Base-by-base conservation (phyloP, 2,888 invertebrate species). In the Drosophila lutescens region DNA sequence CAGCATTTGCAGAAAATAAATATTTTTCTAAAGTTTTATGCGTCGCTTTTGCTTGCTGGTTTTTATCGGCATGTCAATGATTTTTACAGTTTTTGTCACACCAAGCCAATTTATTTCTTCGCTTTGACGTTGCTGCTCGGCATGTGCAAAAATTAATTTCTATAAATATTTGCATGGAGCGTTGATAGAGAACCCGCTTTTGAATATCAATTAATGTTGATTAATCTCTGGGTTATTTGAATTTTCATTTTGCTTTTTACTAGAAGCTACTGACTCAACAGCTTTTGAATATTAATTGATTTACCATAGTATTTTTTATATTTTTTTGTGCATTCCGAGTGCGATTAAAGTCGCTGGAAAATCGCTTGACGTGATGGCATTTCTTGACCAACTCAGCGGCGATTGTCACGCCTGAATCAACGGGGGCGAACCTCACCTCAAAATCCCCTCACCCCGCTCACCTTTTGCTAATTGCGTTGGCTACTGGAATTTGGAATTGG, bases 341-440 rank as follows among this genome's bases (percentile, higher is more conserved):
- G 54, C 65, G 34, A 34, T 55, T 36, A 30, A 55, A 61, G 20
- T 38, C 36, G 57, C 58, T 38, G 43, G 58, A 30, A 58, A 67
- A 49, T 32, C 73, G 53, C 53, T 41, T 51, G 55, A 80, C 80
- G 86, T 80, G 80, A 74, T 63, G 86, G 86, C 74, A 80, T 86
- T 70, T 68, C 71, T 68, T 70, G 71, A 58, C 70, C 68, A 70
- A 56, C 60, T 71, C 34, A n/a, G n/a, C 38, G 26, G 58, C 71
- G 40, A 71, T 36, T 68, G 67, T 69, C n/a, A 65, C 60, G 79
- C 66, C 46, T 66, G 47, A 69, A 32, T 36, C 4, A 34, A 17
- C 10, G 32, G 23, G 34, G 34, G 12, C 46, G 9, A 40, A 55
- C 47, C 68, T 26, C 66, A 41, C 47, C 65, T 38, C n/a, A 36